phyloP scores from a whole-genome alignment of 2,888 invertebrate genomes.

The Cepaea hortensis region DNA sequence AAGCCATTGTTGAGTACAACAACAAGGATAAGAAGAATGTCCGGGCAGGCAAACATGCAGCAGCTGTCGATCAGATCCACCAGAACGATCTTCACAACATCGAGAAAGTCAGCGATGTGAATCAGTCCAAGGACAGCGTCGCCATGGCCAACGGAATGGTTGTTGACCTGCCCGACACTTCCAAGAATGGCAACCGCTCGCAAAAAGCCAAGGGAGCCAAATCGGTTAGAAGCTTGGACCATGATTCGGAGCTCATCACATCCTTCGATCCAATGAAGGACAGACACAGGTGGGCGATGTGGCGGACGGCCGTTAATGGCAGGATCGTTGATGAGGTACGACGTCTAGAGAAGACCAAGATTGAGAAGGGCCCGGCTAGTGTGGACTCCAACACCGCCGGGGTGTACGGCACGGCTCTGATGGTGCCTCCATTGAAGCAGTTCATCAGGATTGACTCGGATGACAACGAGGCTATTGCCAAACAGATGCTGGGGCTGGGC shows the following conservation, averaged over 20 bases:
- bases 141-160: background rate
- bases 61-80: constrained; percentile 36
- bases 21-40: background rate
- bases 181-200: background rate
- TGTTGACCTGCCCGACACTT: background rate
- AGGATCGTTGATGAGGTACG: constrained; percentile 53
- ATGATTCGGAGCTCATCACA: background rate
- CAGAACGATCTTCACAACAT: constrained; percentile 43
- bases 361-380: background rate
- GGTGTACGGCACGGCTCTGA: constrained; percentile 47
- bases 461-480: constrained; percentile 34
- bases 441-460: constrained; percentile 49
- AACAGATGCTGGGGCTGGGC: constrained; percentile 40
- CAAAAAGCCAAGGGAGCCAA: background rate
- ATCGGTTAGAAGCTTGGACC: background rate
- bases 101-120: background rate
- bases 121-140: background rate
- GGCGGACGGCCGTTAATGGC: constrained; percentile 56
- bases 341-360: background rate
- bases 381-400: constrained; percentile 8
- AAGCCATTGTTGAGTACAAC: constrained; percentile 12
- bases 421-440: constrained; percentile 45
- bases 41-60: constrained; percentile 28
- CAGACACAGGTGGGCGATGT: constrained; percentile 58
- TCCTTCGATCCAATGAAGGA: constrained; percentile 55